phyloP scores from a whole-genome alignment of 2,888 invertebrate genomes.

The Hymenopus coronatus region DNA sequence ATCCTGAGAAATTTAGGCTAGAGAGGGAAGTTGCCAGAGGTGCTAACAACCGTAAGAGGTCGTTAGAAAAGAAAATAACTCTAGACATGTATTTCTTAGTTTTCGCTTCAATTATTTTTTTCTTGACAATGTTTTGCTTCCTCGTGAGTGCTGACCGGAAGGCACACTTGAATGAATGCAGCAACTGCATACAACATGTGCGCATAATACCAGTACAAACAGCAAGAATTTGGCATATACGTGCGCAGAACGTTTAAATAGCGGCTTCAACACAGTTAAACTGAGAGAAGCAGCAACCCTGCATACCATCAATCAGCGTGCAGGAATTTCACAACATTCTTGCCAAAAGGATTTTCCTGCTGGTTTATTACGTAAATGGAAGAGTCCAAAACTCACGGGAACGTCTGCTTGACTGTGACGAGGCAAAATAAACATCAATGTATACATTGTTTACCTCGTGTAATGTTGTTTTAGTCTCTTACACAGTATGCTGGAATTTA shows the following conservation, averaged over 20 bases:
- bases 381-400: not conserved
- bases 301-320: not conserved
- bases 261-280: not conserved
- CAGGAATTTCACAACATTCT: not conserved
- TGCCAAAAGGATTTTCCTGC: not conserved
- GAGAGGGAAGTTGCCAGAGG: not conserved
- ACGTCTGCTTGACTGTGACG: too few relatives aligned
- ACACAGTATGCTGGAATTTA: too few relatives aligned
- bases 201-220: not conserved
- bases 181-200: not conserved
- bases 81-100: not conserved
- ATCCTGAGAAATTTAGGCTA: too few relatives aligned
- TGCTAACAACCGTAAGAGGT: not conserved
- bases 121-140: not conserved
- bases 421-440: too few relatives aligned
- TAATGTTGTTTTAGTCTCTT: too few relatives aligned
- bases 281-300: not conserved
- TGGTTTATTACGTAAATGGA: not conserved
- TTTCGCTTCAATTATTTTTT: not conserved
- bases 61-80: not conserved
- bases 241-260: not conserved
- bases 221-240: not conserved
- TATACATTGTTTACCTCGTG: too few relatives aligned
- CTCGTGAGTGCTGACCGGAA: not conserved
- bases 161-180: not conserved